phyloP scores from a whole-genome alignment of 2,888 invertebrate genomes.

The Digitonthophagus gazella region DNA sequence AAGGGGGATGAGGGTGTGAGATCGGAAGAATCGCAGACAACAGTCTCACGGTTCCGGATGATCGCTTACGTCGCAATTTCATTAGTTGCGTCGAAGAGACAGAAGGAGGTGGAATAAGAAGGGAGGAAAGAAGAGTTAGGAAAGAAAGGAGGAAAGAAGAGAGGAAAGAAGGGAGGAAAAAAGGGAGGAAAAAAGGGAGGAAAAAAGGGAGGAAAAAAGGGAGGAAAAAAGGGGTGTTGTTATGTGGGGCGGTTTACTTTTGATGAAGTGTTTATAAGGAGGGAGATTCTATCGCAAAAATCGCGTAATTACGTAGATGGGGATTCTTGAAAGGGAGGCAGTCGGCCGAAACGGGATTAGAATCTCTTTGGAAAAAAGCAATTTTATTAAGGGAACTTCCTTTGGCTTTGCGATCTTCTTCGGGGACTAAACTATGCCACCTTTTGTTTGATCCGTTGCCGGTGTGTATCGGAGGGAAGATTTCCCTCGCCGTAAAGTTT shows the following conservation, averaged over 20 bases:
- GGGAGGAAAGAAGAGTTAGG: not conserved
- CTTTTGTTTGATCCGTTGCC: not conserved
- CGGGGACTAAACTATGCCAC: not conserved
- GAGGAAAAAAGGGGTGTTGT: constrained; percentile 13
- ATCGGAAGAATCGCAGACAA: not conserved
- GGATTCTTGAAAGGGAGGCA: constrained; percentile 2
- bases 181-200: not conserved
- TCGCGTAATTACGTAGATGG: constrained; percentile 15
- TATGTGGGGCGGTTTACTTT: constrained; percentile 15
- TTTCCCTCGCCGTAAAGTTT: not conserved
- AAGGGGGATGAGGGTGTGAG: too few relatives aligned
- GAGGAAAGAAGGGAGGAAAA: not conserved
- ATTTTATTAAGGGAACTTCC: constrained; percentile 37
- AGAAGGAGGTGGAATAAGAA: not conserved
- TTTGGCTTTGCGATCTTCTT: constrained; percentile 34
- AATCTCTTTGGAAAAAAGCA: constrained; percentile 38
- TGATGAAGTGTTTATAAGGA: constrained; percentile 3
- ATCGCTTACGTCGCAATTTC: not conserved
- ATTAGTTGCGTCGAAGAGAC: not conserved
- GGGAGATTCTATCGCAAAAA: not conserved
- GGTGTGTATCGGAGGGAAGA: not conserved
- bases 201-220: not conserved
- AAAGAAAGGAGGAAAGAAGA: not conserved
- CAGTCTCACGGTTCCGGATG: not conserved
- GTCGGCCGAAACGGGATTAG: constrained; percentile 31